Conservation (phyloP, 2,113 vertebrate species). For the Mus musculus region DNA sequence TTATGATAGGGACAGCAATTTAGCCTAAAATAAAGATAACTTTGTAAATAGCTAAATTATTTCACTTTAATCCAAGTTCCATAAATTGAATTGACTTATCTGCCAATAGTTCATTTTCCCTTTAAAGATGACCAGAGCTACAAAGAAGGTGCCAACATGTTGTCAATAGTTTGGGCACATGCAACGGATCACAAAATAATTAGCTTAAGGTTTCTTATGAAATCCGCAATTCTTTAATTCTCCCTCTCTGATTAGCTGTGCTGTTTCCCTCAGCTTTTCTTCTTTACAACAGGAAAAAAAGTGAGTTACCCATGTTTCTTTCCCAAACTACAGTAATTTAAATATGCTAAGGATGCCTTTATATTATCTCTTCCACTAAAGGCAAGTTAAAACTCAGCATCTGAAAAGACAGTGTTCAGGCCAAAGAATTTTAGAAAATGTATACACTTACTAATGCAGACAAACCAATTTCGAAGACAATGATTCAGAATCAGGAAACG, state of each 20-base stretch:
- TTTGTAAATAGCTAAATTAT: background rate
- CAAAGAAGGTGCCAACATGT: background rate
- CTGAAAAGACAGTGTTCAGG: slow-evolving; percentile 72
- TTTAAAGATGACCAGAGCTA: background rate
- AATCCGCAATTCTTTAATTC: background rate
- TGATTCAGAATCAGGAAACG: slow-evolving; percentile 75
- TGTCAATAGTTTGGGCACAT: background rate
- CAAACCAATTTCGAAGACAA: slow-evolving; percentile 81
- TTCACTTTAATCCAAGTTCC: slow-evolving; percentile 16
- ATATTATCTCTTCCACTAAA: slow-evolving; percentile 67
- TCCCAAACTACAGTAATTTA: background rate
- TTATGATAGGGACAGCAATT: background rate
- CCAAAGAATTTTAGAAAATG: slow-evolving; percentile 75
- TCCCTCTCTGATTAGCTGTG: background rate
- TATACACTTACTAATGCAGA: slow-evolving; percentile 63
- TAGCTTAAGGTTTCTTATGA: background rate
- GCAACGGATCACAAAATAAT: slow-evolving; percentile 36
- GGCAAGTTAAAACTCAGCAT: slow-evolving; percentile 65
- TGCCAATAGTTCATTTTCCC: background rate
- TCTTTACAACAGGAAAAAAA: slow-evolving; percentile 36
- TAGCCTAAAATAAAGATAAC: slow-evolving; percentile 18
- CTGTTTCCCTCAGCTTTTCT: background rate
- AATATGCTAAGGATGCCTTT: slow-evolving; percentile 67
- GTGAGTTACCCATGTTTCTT: background rate
- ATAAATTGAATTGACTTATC: slow-evolving; percentile 39